Percentiles rank a stretch among this genome's conserved stretches.
Conservation (phyloP, 1,140 invertebrate species). For the Colletes latitarsis region DNA sequence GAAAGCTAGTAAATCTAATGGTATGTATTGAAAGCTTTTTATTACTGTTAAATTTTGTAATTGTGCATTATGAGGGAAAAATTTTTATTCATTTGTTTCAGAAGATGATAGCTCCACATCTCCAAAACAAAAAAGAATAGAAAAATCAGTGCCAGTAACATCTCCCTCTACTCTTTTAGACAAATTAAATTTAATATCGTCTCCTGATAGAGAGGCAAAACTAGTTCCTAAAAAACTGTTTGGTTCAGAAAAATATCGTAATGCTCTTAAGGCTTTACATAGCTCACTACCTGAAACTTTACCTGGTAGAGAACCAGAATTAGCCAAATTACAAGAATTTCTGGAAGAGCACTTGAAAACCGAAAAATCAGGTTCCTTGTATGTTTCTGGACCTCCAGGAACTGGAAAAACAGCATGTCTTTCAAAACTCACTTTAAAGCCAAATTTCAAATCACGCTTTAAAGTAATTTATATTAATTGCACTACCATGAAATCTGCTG, state of each 20-base stretch:
- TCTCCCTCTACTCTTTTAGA: slow-evolving; percentile 66
- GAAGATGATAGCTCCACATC: slow-evolving; percentile 45
- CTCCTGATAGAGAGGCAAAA: slow-evolving; percentile 48
- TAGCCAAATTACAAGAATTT: slow-evolving; percentile 86
- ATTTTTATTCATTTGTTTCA: slow-evolving; percentile 31
- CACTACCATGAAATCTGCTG: slow-evolving; percentile 88
- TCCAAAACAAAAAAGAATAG: slow-evolving; percentile 66
- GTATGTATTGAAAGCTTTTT: slow-evolving; percentile 37
- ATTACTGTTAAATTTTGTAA: slow-evolving; percentile 19
- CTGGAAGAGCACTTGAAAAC: slow-evolving; percentile 85
- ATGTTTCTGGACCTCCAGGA: slow-evolving; percentile 97
- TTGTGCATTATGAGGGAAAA: background rate
- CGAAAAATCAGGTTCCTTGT: slow-evolving; percentile 89
- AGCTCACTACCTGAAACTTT: slow-evolving; percentile 86
- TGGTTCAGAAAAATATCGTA: slow-evolving; percentile 79
- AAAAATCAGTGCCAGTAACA: slow-evolving; percentile 16
- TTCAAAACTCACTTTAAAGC: slow-evolving; percentile 85
- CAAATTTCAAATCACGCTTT: slow-evolving; percentile 83
- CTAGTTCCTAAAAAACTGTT: slow-evolving; percentile 69
- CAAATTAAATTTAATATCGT: slow-evolving; percentile 57
- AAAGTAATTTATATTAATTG: slow-evolving; percentile 91
- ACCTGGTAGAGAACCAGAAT: slow-evolving; percentile 90
- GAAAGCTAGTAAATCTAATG: slow-evolving; percentile 52
- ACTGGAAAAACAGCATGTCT: slow-evolving; percentile 97
- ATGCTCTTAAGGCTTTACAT: slow-evolving; percentile 86